phyloP scores from a whole-genome alignment of 2,888 invertebrate species.

The Melanargia galathea region DNA sequence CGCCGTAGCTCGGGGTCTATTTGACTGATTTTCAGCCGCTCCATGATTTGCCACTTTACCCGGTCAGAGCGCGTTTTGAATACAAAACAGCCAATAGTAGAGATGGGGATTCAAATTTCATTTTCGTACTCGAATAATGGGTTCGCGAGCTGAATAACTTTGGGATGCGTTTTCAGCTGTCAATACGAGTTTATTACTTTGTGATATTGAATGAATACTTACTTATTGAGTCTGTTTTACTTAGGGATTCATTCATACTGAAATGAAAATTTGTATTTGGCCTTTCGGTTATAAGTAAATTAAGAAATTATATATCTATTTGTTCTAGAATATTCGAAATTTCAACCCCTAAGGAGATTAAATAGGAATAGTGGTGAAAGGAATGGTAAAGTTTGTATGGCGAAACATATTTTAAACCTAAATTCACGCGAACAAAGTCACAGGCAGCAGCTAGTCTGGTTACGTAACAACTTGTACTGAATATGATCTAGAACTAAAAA shows the following conservation, averaged over 20 bases:
- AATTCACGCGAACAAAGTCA: too few relatives aligned
- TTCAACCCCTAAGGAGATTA: too few relatives aligned
- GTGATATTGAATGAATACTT: slow-evolving; percentile 8
- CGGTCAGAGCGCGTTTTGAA: slow-evolving; percentile 74
- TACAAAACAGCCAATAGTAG: slow-evolving; percentile 68
- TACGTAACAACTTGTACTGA: too few relatives aligned
- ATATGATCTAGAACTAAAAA: too few relatives aligned
- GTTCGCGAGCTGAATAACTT: slow-evolving; percentile 69
- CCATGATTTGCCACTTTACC: slow-evolving; percentile 82
- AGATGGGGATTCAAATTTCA: slow-evolving; percentile 71
- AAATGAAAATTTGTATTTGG: too few relatives aligned
- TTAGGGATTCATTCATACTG: not conserved
- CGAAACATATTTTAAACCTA: too few relatives aligned
- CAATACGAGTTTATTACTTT: slow-evolving; percentile 16
- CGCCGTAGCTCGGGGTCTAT: slow-evolving; percentile 76
- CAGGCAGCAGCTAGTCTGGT: too few relatives aligned
- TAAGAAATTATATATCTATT: too few relatives aligned
- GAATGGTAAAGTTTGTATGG: too few relatives aligned
- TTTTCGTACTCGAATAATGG: slow-evolving; percentile 70
- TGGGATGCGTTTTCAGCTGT: slow-evolving; percentile 19
- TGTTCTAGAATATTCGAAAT: too few relatives aligned
- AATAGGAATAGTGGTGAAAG: too few relatives aligned
- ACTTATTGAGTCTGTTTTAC: not conserved
- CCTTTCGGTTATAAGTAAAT: too few relatives aligned
- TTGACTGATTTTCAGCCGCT: slow-evolving; percentile 81